Evolutionary conservation across 2,888 invertebrate species (phyloP).

Genomic region (Protonemura montana): DNA sequence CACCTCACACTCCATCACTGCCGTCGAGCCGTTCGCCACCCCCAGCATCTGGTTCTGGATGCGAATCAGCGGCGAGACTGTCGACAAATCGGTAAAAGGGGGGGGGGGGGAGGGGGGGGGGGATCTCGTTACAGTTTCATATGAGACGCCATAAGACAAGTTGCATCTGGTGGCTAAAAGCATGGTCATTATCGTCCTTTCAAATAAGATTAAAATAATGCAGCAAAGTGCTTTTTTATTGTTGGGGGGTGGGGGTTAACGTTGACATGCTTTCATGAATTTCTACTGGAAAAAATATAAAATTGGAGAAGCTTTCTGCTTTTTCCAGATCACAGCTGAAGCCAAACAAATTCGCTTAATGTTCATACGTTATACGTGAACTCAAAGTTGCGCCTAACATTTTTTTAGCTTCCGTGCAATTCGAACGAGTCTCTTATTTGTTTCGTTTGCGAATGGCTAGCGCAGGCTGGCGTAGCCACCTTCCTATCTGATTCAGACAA

Average conservation of each 20-base stretch:
- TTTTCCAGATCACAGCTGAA: background rate
- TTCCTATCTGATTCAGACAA: background rate
- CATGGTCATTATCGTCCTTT: background rate
- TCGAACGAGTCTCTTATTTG: background rate
- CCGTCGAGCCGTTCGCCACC: constrained; percentile 73
- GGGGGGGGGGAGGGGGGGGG: too few species aligned
- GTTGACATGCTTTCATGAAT: background rate
- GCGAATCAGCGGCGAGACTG: constrained; percentile 85
- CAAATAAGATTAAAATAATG: background rate
- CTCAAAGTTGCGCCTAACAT: background rate
- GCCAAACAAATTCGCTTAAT: background rate
- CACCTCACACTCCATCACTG: constrained; percentile 81
- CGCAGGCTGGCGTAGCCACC: background rate
- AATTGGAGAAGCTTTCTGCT: background rate
- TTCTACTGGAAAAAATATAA: background rate
- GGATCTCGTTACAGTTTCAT: background rate
- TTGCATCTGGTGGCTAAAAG: constrained; percentile 5
- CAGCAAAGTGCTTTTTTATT: background rate
- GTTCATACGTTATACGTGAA: background rate
- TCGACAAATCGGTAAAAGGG: constrained; percentile 53
- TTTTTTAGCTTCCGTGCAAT: background rate
- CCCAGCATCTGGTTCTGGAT: constrained; percentile 80
- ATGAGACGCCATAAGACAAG: background rate
- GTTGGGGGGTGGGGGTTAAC: background rate
- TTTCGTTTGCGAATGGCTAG: background rate